These are phyloP conservation scores for Alviniconcha strummeri DNA, from an alignment of 2,888 invertebrate species.

Conservation along the genomic window DNA sequence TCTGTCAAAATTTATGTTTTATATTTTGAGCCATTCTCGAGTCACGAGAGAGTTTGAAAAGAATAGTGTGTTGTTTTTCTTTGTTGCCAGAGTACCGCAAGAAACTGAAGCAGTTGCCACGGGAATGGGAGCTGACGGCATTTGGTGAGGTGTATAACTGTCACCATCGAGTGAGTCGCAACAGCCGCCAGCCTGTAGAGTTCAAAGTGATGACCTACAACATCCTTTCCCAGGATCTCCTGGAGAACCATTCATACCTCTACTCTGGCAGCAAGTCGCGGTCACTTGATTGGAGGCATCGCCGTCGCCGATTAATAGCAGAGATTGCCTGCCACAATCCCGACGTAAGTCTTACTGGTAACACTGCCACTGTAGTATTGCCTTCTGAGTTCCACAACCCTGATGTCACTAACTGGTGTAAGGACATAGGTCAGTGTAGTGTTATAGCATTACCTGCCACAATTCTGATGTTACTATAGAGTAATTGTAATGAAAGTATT, in stretches of 20 bases:
- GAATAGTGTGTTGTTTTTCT: background rate
- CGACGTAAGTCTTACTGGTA: conserved; percentile 76
- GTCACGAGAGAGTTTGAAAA: too few species aligned
- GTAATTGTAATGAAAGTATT: too few species aligned
- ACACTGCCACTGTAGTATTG: conserved; percentile 28
- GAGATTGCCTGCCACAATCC: conserved; percentile 79
- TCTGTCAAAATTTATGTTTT: too few species aligned
- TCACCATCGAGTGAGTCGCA: background rate
- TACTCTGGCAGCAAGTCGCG: conserved; percentile 80
- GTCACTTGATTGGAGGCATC: conserved; percentile 82
- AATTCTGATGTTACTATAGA: background rate
- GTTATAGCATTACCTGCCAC: background rate
- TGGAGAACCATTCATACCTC: conserved; percentile 83
- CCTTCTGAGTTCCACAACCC: background rate
- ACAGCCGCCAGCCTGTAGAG: conserved; percentile 50
- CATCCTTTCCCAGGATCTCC: conserved; percentile 88
- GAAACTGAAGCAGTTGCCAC: conserved; percentile 64
- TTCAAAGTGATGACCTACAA: conserved; percentile 90
- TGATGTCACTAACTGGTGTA: conserved; percentile 28
- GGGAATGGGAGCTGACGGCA: conserved; percentile 73
- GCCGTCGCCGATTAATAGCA: conserved; percentile 78
- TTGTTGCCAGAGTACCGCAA: background rate
- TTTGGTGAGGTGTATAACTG: conserved; percentile 8
- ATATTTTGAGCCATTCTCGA: too few species aligned
- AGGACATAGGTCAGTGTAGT: background rate